These are phyloP conservation scores for Plumapathes pennacea DNA, from an alignment of 92 coral and sea anemone species.

Conservation along the genomic window DNA sequence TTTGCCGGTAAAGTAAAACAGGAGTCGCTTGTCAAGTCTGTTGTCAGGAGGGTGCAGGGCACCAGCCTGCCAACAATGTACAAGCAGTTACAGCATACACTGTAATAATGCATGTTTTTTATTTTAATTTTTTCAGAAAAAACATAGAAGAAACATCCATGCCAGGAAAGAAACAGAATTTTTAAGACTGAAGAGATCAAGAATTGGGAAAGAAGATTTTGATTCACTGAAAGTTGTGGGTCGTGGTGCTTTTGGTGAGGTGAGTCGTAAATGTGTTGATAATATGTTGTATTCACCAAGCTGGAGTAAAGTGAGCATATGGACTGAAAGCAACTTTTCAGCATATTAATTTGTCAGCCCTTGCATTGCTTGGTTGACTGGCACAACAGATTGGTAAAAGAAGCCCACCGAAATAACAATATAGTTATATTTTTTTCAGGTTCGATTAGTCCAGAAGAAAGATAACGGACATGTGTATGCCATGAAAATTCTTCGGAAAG, in stretches of 20 bases:
- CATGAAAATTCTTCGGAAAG: conserved; percentile 91
- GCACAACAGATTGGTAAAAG: no score
- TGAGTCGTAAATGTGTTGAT: conserved; percentile 21
- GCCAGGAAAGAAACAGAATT: conserved; percentile 97
- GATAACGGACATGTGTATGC: conserved; percentile 99
- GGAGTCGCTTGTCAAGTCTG: no score
- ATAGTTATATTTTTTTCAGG: conserved; percentile 40
- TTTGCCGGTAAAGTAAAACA: no score
- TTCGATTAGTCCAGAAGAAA: conserved; percentile 91
- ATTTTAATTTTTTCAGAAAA: conserved; percentile 56
- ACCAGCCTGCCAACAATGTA: no score
- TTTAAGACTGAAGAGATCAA: conserved; percentile 84
- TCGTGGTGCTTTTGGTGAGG: conserved; percentile 99
- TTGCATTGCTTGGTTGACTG: no score
- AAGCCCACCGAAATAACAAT: no score
- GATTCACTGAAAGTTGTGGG: conserved; percentile 95
- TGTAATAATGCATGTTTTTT: background rate
- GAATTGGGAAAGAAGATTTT: conserved; percentile 97
- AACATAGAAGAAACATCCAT: conserved; percentile 81
- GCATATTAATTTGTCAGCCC: no score
- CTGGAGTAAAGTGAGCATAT: no score
- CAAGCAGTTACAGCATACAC: background rate
- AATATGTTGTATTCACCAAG: no score
- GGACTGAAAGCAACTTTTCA: no score
- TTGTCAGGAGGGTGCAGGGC: no score